Conservation (phyloP, 2,113 vertebrate species). For the Labeo catla region DNA sequence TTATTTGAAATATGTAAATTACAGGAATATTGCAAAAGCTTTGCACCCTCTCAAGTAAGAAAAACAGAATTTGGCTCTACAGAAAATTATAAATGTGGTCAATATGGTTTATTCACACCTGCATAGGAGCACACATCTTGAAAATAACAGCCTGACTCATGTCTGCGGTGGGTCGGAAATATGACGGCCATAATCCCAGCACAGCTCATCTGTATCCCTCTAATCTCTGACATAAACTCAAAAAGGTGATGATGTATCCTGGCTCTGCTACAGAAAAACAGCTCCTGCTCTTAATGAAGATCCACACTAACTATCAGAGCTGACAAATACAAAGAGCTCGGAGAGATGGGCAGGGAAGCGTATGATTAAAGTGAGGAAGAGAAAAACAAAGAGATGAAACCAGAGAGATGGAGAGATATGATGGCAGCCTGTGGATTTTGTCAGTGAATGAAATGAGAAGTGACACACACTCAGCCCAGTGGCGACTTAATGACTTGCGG, state of each 20-base stretch:
- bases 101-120: neutral
- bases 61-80: neutral
- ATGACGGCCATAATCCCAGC: neutral
- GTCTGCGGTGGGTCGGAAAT: neutral
- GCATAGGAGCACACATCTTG: neutral
- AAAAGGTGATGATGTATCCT: constrained; percentile 34
- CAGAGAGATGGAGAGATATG: constrained; percentile 57
- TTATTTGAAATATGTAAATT: no score
- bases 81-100: no score
- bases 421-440: constrained; percentile 27
- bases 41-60: neutral
- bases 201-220: constrained; percentile 29
- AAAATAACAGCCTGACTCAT: neutral
- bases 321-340: constrained; percentile 28
- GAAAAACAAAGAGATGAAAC: constrained; percentile 24
- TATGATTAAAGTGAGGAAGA: neutral
- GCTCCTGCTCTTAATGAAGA: constrained; percentile 23
- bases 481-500: constrained; percentile 76
- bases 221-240: constrained; percentile 22
- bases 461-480: constrained; percentile 72
- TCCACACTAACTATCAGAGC: constrained; percentile 27
- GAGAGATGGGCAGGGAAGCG: constrained; percentile 11
- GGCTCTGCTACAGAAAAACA: neutral
- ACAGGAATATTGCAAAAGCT: neutral
- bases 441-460: constrained; percentile 69